Conservation (phyloP, 2,797 vertebrate species). For the Rhinichthys osculus region DNA sequence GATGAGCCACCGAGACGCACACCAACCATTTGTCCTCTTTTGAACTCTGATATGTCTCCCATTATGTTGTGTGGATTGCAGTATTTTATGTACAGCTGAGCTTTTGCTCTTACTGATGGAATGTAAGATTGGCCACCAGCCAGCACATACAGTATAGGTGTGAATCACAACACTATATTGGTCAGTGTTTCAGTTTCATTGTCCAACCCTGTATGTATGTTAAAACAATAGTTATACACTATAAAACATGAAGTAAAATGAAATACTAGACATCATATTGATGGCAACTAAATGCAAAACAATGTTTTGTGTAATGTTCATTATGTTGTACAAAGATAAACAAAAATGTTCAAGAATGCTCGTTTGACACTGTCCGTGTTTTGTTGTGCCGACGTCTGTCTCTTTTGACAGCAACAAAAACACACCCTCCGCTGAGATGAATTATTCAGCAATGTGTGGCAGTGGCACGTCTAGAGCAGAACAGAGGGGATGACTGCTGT, state of each 20-base stretch:
- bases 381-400: slow-evolving; percentile 13
- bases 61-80: background rate
- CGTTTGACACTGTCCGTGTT: slow-evolving; percentile 16
- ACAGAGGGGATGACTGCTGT: slow-evolving; percentile 43
- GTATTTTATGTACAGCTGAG: background rate
- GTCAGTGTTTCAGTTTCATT: background rate
- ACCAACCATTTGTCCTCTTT: background rate
- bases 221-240: background rate
- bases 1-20: background rate
- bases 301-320: background rate
- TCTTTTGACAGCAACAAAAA: background rate
- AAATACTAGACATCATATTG: background rate
- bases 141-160: too few relatives aligned
- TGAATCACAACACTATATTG: background rate
- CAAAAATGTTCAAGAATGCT: background rate
- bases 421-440: slow-evolving; percentile 46
- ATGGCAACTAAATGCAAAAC: background rate
- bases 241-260: background rate
- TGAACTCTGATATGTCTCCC: background rate
- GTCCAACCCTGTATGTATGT: background rate
- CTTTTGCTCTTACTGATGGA: background rate
- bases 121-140: background rate
- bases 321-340: slow-evolving; percentile 1
- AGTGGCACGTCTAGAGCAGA: slow-evolving; percentile 28
- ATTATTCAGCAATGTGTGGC: slow-evolving; percentile 51